Evolutionary conservation across 2,113 vertebrate genomes (phyloP), one percentile per base, ranked within the genome.

Genomic region (Eleginops maclovinus): DNA sequence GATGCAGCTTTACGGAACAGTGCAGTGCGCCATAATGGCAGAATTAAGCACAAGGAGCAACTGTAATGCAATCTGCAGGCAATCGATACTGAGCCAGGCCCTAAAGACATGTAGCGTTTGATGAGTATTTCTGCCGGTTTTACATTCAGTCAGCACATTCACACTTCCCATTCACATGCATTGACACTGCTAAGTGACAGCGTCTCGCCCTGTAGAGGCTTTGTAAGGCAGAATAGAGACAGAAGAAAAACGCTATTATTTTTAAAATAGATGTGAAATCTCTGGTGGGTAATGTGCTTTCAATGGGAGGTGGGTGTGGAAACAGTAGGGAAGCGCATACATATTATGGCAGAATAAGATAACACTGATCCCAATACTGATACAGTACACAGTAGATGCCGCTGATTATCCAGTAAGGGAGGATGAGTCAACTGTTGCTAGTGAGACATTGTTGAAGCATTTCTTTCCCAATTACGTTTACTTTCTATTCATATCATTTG

Each of bases 251-350:
- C 53, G 73, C 80, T 67, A 87, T 90, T 88, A 88, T 90, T 91
- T 91, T 92, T 88, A 75, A 92, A 91, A 94, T 92, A 93, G 92
- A 93, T 90, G 86, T 91, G 83, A 91, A 91, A 93, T 93, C 93
- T 92, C 91, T 85, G 55, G 83, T 87, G 88, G 86, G 92, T 91
- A 90, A 94, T 92, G 81, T 87, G 79, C 78, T 90, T 91, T 92
- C 86, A 92, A 87, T 86, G 77, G 79, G 72, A 91, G 83, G 92
- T 91, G 91, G 91, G 91, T 85, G 91, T 89, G 87, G 84, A 91
- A 86, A 91, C 90, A 89, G 91, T 90, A 75, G 89, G 76, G 80
- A 82, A 92, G 75, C 49, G 56, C 85, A 71, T 80, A 87, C 81
- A 88, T 83, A 89, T 91, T 87, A 85, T 85, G 69, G 75, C 26